Conservation (phyloP, 2,797 vertebrate genomes). For the Distichodus sexfasciatus region DNA sequence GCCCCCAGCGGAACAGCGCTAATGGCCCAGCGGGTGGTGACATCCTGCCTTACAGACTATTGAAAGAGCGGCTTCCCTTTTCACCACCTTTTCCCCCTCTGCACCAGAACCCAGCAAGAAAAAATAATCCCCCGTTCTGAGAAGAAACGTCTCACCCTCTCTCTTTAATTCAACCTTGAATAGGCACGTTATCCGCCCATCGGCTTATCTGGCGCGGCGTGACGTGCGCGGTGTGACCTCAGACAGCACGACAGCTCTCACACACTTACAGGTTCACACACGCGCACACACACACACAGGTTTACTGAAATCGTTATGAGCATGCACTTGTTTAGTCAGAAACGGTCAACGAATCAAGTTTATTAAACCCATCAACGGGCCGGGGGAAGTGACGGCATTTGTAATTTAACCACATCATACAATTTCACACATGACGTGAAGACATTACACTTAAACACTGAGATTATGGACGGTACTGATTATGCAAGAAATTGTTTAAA, state of each 20-base stretch:
- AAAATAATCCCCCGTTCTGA: slow-evolving; percentile 41
- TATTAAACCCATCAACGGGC: no score
- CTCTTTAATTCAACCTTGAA: background rate
- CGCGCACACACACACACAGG: slow-evolving; percentile 33
- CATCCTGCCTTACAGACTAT: slow-evolving; percentile 76
- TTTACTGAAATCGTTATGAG: no score
- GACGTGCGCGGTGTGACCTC: background rate
- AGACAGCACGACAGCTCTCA: slow-evolving; percentile 2
- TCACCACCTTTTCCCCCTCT: slow-evolving; percentile 61
- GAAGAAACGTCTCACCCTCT: slow-evolving; percentile 15
- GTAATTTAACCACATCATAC: no score
- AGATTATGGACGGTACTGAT: no score
- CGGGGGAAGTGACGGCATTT: no score
- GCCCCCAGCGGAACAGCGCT: slow-evolving; percentile 56
- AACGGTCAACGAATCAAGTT: no score
- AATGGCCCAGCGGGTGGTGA: slow-evolving; percentile 76
- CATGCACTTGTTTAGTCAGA: no score
- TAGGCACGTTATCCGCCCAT: background rate
- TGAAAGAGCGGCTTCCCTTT: slow-evolving; percentile 76
- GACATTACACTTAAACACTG: no score
- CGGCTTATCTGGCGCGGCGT: background rate
- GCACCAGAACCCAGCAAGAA: slow-evolving; percentile 56
- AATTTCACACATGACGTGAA: no score
- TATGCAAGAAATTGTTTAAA: no score
- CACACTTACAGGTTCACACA: slow-evolving; percentile 18